A percentile compares a stretch with the other conserved stretches of the same genome.
phyloP scores from a whole-genome alignment of 2,797 vertebrate species.

The Halcyon chelicuti region DNA sequence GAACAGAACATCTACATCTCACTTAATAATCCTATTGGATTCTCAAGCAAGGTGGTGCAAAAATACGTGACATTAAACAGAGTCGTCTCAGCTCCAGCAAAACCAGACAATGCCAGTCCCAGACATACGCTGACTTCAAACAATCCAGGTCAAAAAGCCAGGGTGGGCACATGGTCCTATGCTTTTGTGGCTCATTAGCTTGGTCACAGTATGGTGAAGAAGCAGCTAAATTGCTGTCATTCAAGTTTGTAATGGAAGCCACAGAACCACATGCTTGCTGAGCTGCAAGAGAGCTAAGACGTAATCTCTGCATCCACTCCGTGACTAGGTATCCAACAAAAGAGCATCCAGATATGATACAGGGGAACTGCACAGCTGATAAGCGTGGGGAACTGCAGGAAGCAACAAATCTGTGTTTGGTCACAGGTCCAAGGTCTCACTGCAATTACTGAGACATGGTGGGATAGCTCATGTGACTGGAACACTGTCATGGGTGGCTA shows the following conservation, averaged over 20 bases:
- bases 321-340: not conserved
- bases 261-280: not conserved
- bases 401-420: too few relatives aligned
- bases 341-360: not conserved
- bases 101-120: not conserved
- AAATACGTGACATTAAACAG: not conserved
- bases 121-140: not conserved
- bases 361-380: not conserved
- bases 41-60: not conserved
- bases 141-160: not conserved
- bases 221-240: not conserved
- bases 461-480: too few relatives aligned
- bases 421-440: too few relatives aligned
- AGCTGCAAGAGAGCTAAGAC: not conserved
- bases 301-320: not conserved
- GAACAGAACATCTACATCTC: not conserved
- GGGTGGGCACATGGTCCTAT: not conserved
- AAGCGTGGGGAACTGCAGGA: too few relatives aligned
- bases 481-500: too few relatives aligned
- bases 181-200: not conserved
- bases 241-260: not conserved
- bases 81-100: not conserved
- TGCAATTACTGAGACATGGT: too few relatives aligned
- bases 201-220: not conserved
- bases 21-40: not conserved